Conservation (phyloP, 1,140 invertebrate species). For the Tetramorium parvispinum region DNA sequence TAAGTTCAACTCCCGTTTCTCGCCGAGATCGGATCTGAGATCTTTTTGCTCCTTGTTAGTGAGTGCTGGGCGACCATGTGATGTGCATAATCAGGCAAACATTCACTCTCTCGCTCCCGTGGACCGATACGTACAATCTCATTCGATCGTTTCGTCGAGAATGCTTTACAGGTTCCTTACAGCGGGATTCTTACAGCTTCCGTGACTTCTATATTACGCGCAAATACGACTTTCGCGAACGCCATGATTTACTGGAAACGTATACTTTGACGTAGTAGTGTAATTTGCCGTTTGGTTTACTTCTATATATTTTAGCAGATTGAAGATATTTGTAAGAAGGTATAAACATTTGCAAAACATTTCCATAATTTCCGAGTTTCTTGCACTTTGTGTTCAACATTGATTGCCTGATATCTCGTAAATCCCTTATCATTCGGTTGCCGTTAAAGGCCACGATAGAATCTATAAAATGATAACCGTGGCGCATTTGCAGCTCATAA, state of each 20-base stretch:
- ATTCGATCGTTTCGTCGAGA: constrained; percentile 27
- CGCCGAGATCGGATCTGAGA: constrained; percentile 54
- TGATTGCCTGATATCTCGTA: not conserved
- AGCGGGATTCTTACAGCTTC: constrained; percentile 2
- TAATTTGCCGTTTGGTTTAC: not conserved
- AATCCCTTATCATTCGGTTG: not conserved
- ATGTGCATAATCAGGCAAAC: constrained; percentile 61
- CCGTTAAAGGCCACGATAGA: not conserved
- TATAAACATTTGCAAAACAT: not conserved
- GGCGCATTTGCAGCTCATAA: constrained; percentile 3
- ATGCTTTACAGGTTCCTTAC: constrained; percentile 19
- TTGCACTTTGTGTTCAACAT: not conserved
- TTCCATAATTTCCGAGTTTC: not conserved
- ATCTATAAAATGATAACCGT: constrained; percentile 14
- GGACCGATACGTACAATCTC: constrained; percentile 52
- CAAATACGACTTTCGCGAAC: constrained; percentile 33
- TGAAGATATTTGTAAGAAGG: constrained; percentile 21
- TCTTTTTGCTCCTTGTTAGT: constrained; percentile 52
- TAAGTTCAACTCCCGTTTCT: constrained; percentile 54
- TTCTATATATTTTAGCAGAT: constrained; percentile 10
- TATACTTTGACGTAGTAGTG: not conserved
- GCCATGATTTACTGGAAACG: constrained; percentile 30
- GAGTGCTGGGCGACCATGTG: constrained; percentile 10
- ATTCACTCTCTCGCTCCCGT: constrained; percentile 44
- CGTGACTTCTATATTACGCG: constrained; percentile 44